Percentiles rank a stretch among this genome's conserved stretches.
Evolutionary conservation across 64 coral and sea anemone species (phyloP).

Genomic region (Pocillopora damicornis): DNA sequence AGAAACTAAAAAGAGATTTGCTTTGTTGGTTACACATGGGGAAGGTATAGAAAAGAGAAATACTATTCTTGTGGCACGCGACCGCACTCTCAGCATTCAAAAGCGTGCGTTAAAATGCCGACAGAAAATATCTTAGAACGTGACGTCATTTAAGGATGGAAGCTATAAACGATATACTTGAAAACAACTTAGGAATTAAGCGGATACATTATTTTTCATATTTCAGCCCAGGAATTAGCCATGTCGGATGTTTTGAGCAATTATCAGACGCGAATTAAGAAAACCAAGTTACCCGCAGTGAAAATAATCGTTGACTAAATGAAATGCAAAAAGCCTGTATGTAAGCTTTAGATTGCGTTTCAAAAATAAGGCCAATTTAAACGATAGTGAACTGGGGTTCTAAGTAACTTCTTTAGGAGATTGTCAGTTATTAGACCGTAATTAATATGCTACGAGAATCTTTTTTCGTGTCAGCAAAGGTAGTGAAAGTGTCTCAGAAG

Average conservation of each 20-base stretch:
- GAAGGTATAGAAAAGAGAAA: background rate
- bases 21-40: slow-evolving; percentile 36
- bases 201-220: slow-evolving; percentile 45
- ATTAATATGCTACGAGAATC: background rate
- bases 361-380: slow-evolving; percentile 19
- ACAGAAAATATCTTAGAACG: background rate
- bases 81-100: slow-evolving; percentile 15
- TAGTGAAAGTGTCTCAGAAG: slow-evolving; percentile 10
- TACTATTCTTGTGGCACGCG: slow-evolving; percentile 31
- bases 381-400: background rate
- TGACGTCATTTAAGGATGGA: slow-evolving; percentile 7
- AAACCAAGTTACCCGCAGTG: slow-evolving; percentile 32
- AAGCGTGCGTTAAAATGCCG: background rate
- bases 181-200: slow-evolving; percentile 36
- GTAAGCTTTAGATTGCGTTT: slow-evolving; percentile 20
- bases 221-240: slow-evolving; percentile 3
- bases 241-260: slow-evolving; percentile 44
- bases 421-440: background rate
- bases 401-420: background rate
- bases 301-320: slow-evolving; percentile 41
- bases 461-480: slow-evolving; percentile 1
- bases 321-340: slow-evolving; percentile 28
- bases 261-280: slow-evolving; percentile 42
- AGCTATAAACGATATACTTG: background rate
- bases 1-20: slow-evolving; percentile 26